A percentile compares a stretch with the other conserved stretches of the same genome.
Evolutionary conservation across 2,888 invertebrate genomes (phyloP).

Genomic region (Rambutsinella grinnellia): DNA sequence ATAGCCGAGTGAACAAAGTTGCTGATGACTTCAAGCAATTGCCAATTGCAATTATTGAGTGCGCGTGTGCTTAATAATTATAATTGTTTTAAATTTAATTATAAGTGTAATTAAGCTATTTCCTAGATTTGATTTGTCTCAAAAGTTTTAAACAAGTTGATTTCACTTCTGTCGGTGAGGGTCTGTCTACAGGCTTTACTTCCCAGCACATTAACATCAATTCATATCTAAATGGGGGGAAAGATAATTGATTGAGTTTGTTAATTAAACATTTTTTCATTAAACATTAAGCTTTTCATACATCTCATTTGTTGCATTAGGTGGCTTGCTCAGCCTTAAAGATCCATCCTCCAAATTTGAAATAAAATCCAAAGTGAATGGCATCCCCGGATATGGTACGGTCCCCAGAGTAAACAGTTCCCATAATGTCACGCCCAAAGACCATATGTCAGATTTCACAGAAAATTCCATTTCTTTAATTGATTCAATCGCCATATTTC

Average conservation of each 20-base stretch:
- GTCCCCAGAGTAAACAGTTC: conserved; percentile 67
- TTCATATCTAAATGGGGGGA: conserved; percentile 18
- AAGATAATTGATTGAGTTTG: background rate
- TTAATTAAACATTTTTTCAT: too few species aligned
- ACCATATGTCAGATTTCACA: conserved; percentile 68
- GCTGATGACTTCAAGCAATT: too few species aligned
- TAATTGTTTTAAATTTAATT: too few species aligned
- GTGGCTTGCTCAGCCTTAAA: conserved; percentile 30
- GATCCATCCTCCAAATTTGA: background rate
- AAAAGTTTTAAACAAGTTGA: too few species aligned
- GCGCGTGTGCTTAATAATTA: too few species aligned
- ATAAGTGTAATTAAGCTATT: too few species aligned
- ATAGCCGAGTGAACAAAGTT: too few species aligned
- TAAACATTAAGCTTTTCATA: background rate
- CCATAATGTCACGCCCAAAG: conserved; percentile 68
- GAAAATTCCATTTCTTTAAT: conserved; percentile 65
- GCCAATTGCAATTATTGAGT: too few species aligned
- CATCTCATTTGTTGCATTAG: conserved; percentile 25
- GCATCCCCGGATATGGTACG: conserved; percentile 50
- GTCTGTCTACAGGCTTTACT: conserved; percentile 8
- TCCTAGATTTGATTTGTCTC: too few species aligned
- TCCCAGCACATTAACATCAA: conserved; percentile 35
- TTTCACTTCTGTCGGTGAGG: background rate
- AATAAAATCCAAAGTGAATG: conserved; percentile 36
- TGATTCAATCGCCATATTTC: conserved; percentile 63